Evolutionary conservation across 2,888 invertebrate species (phyloP).

Genomic region (Petrophora chlorosata): DNA sequence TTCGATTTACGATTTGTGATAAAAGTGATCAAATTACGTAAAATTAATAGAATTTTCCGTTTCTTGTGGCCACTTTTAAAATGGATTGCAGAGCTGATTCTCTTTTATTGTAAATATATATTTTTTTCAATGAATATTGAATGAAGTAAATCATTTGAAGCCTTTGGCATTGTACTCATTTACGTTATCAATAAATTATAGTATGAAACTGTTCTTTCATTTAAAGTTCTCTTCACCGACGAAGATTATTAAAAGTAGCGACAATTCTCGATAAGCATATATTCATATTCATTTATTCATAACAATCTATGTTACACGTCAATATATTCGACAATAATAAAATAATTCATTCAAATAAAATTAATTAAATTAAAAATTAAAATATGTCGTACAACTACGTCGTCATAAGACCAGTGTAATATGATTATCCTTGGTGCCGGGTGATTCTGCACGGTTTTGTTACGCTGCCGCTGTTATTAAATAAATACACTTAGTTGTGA

Average conservation of each 20-base stretch:
- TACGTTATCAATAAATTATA: constrained; percentile 84
- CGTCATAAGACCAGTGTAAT: constrained; percentile 3
- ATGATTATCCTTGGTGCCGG: constrained; percentile 16
- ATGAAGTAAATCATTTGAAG: constrained; percentile 82
- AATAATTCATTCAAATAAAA: too few species aligned
- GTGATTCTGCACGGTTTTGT: constrained; percentile 24
- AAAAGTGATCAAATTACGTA: constrained; percentile 47
- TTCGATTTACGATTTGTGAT: constrained; percentile 82
- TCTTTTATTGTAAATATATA: constrained; percentile 79
- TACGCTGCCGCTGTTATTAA: constrained; percentile 20
- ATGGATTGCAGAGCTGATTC: constrained; percentile 77
- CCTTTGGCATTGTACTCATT: constrained; percentile 84
- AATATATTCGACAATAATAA: too few species aligned
- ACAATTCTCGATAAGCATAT: background rate
- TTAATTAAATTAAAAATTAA: too few species aligned
- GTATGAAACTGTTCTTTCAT: constrained; percentile 69
- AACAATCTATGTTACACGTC: too few species aligned
- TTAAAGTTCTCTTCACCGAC: constrained; percentile 25
- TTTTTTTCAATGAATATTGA: constrained; percentile 78
- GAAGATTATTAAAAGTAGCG: background rate
- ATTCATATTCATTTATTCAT: too few species aligned
- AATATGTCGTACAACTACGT: too few species aligned
- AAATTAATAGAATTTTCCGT: constrained; percentile 59
- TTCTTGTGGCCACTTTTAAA: constrained; percentile 68
- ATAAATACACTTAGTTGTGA: constrained; percentile 43